These are phyloP conservation scores for Ridgeia piscesae DNA, from an alignment of 1,140 invertebrate genomes.

Conservation along the genomic window DNA sequence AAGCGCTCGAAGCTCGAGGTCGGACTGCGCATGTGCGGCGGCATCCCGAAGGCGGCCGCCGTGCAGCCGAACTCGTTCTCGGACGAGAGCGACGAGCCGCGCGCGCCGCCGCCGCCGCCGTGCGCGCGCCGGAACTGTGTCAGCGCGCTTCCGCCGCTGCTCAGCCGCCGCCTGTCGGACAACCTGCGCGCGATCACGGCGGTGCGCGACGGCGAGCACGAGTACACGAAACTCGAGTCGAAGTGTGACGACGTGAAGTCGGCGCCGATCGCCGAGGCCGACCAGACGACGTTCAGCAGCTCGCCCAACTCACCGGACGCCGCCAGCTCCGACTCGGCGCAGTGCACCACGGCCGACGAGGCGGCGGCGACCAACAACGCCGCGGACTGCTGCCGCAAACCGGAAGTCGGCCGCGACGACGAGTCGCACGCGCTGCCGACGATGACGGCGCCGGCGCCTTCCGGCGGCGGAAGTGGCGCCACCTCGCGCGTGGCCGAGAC, in stretches of 20 bases:
- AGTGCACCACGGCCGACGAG: slow-evolving; percentile 52
- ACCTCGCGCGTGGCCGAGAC: slow-evolving; percentile 17
- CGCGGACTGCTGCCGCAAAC: slow-evolving; percentile 44
- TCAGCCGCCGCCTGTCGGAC: slow-evolving; percentile 1
- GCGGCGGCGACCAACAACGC: too few relatives aligned
- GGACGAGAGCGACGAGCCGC: slow-evolving; percentile 11
- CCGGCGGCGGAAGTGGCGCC: slow-evolving; percentile 26
- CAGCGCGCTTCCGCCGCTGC: slow-evolving; percentile 21
- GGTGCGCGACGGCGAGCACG: slow-evolving; percentile 10
- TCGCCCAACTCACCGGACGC: not conserved
- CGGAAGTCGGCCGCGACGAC: not conserved
- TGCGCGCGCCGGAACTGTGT: not conserved
- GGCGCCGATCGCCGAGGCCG: not conserved
- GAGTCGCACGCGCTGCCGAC: not conserved
- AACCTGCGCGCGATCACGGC: slow-evolving; percentile 10
- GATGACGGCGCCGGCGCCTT: slow-evolving; percentile 11
- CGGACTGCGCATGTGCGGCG: slow-evolving; percentile 39
- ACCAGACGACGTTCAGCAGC: not conserved
- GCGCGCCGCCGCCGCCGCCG: not conserved
- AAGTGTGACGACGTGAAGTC: not conserved
- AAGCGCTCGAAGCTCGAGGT: slow-evolving; percentile 59
- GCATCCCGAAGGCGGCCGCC: not conserved
- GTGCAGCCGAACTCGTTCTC: slow-evolving; percentile 5
- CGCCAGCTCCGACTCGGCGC: not conserved
- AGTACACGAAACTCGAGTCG: slow-evolving; percentile 1